Conservation (phyloP, 2,797 vertebrate genomes). For the Bovichtus diacanthus region DNA sequence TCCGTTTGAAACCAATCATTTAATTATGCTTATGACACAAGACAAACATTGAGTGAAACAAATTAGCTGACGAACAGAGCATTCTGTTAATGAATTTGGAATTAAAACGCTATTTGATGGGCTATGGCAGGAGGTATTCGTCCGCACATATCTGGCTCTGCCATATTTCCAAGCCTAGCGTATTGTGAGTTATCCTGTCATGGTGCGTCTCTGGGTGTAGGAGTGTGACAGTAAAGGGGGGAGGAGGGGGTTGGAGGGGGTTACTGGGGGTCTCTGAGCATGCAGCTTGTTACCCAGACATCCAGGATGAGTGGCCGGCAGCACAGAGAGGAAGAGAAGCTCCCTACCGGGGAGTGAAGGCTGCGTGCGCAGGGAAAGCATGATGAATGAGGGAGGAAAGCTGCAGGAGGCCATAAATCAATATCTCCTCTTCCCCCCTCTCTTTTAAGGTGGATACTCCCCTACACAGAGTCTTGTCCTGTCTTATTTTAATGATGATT, state of each 20-base stretch:
- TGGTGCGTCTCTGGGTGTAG: conserved; percentile 47
- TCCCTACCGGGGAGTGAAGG: conserved; percentile 67
- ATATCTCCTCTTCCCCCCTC: conserved; percentile 70
- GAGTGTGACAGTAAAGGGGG: conserved; percentile 53
- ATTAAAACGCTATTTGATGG: conserved; percentile 49
- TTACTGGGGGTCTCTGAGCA: conserved; percentile 56
- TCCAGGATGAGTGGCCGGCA: conserved; percentile 68
- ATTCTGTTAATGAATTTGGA: conserved; percentile 41
- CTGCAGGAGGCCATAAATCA: conserved; percentile 82
- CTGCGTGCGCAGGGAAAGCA: conserved; percentile 67
- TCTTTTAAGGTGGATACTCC: conserved; percentile 71
- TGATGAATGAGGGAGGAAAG: conserved; percentile 79
- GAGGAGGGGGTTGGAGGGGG: conserved; percentile 11
- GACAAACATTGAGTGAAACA: conserved; percentile 46
- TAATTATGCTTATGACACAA: conserved; percentile 41
- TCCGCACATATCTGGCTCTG: conserved; percentile 52
- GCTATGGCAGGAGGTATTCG: conserved; percentile 51
- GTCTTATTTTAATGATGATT: conserved; percentile 77
- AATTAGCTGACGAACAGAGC: conserved; percentile 59
- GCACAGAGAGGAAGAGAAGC: conserved; percentile 60
- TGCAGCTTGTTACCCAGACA: conserved; percentile 73
- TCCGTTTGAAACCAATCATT: neutral
- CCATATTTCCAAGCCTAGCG: conserved; percentile 44
- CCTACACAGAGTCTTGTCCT: conserved; percentile 60
- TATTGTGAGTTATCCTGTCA: conserved; percentile 64